Evolutionary conservation across 2,113 vertebrate genomes (phyloP).

Genomic region (Prionailurus viverrinus): DNA sequence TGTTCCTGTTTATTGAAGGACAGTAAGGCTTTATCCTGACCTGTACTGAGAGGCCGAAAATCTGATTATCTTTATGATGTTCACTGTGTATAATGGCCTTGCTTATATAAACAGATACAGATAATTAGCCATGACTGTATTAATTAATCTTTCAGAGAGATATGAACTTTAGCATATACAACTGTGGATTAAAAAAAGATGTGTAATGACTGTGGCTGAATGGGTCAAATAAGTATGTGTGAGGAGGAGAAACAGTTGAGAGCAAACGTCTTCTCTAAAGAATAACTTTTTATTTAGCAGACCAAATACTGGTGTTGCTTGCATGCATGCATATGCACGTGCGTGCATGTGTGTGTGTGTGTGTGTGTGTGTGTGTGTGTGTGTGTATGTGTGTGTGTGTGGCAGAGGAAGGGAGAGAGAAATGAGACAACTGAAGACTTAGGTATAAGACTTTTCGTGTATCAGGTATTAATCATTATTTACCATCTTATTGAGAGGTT

Average conservation of each 20-base stretch:
- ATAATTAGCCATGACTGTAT: slow-evolving; percentile 70
- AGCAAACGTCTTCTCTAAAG: not conserved
- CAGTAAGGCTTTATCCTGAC: slow-evolving; percentile 57
- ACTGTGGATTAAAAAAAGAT: slow-evolving; percentile 4
- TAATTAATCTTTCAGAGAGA: slow-evolving; percentile 71
- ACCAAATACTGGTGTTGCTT: not conserved
- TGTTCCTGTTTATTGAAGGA: slow-evolving; percentile 27
- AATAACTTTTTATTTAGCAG: not conserved
- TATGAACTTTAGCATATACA: slow-evolving; percentile 3
- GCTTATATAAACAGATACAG: slow-evolving; percentile 58
- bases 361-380: not conserved
- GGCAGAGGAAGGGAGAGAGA: not conserved
- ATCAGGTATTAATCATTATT: not conserved
- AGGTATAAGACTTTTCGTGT: not conserved
- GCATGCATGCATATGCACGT: no score
- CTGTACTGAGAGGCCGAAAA: slow-evolving; percentile 42
- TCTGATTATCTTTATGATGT: slow-evolving; percentile 64
- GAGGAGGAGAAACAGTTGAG: slow-evolving; percentile 21
- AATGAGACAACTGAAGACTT: not conserved
- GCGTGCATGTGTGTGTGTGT: not conserved
- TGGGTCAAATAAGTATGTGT: not conserved
- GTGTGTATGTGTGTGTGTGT: no score
- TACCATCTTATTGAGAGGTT: not conserved
- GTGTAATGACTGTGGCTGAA: slow-evolving; percentile 28
- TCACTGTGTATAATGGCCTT: slow-evolving; percentile 64